Conservation (phyloP, 2,888 invertebrate species). For the Drosophila prolongata region DNA sequence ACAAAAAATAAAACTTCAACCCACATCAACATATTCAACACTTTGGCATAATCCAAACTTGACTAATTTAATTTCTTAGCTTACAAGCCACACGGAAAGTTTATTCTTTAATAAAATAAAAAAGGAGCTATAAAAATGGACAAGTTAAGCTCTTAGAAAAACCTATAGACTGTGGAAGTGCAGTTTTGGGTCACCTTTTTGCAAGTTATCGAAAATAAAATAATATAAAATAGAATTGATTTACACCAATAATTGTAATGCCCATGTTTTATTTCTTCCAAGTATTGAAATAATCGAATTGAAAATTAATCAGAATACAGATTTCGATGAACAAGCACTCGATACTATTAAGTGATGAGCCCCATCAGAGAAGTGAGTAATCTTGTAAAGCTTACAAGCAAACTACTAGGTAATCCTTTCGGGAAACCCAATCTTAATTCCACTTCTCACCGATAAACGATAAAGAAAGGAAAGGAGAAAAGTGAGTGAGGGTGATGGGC, state of each 20-base stretch:
- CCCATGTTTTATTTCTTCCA: no score
- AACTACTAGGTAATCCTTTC: slow-evolving; percentile 25
- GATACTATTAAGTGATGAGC: neutral
- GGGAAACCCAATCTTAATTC: slow-evolving; percentile 14
- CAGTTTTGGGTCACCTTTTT: no score
- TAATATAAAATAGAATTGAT: no score
- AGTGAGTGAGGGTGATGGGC: slow-evolving; percentile 17
- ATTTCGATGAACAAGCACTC: neutral
- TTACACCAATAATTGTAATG: no score
- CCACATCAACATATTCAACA: slow-evolving; percentile 1
- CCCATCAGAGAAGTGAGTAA: neutral
- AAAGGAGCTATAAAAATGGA: no score
- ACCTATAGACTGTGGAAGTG: no score
- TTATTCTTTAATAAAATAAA: no score
- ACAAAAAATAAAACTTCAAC: neutral
- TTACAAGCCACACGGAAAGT: no score
- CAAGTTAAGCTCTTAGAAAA: no score
- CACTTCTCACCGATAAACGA: slow-evolving; percentile 17
- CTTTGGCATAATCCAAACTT: slow-evolving; percentile 2
- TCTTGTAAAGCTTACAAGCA: slow-evolving; percentile 27
- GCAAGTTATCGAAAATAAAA: no score
- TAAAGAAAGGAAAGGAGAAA: neutral
- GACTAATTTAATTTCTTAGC: slow-evolving; percentile 5
- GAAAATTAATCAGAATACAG: neutral
- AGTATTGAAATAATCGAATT: neutral